Percentiles rank a stretch among this genome's conserved stretches.
phyloP scores from a whole-genome alignment of 2,797 vertebrate genomes.

The Oreochromis mossambicus region DNA sequence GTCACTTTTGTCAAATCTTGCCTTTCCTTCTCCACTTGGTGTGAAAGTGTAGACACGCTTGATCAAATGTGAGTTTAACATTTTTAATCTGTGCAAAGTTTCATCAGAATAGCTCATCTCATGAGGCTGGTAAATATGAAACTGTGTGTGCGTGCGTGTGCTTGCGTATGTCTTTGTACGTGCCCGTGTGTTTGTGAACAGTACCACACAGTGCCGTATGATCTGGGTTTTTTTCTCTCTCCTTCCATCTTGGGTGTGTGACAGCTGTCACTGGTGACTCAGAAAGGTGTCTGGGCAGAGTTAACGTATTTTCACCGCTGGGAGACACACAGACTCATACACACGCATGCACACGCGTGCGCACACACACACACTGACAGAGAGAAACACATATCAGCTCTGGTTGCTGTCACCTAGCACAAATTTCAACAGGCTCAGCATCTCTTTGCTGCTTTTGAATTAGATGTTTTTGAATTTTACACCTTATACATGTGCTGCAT shows the following conservation, averaged over 20 bases:
- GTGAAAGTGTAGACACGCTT: slow-evolving; percentile 54
- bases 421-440: slow-evolving; percentile 54
- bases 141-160: slow-evolving; percentile 14
- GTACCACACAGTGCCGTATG: slow-evolving; percentile 12
- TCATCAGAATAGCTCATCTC: slow-evolving; percentile 69
- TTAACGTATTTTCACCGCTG: slow-evolving; percentile 55
- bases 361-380: neutral
- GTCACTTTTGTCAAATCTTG: slow-evolving; percentile 69
- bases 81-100: slow-evolving; percentile 72
- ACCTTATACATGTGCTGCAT: neutral
- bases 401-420: slow-evolving; percentile 41
- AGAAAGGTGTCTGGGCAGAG: slow-evolving; percentile 67
- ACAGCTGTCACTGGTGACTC: slow-evolving; percentile 74
- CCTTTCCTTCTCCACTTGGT: slow-evolving; percentile 53
- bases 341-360: slow-evolving; percentile 1
- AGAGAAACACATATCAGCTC: slow-evolving; percentile 24
- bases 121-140: slow-evolving; percentile 59
- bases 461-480: slow-evolving; percentile 1
- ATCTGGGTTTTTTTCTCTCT: slow-evolving; percentile 28
- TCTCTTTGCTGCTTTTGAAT: slow-evolving; percentile 35
- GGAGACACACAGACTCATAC: slow-evolving; percentile 40
- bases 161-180: slow-evolving; percentile 4
- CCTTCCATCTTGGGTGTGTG: slow-evolving; percentile 61
- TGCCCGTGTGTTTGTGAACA: slow-evolving; percentile 40
- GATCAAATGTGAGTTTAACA: slow-evolving; percentile 73